Percentiles rank a stretch among this genome's conserved stretches.
Evolutionary conservation across 2,113 vertebrate species (phyloP).

Genomic region (Irena cyanogastra): DNA sequence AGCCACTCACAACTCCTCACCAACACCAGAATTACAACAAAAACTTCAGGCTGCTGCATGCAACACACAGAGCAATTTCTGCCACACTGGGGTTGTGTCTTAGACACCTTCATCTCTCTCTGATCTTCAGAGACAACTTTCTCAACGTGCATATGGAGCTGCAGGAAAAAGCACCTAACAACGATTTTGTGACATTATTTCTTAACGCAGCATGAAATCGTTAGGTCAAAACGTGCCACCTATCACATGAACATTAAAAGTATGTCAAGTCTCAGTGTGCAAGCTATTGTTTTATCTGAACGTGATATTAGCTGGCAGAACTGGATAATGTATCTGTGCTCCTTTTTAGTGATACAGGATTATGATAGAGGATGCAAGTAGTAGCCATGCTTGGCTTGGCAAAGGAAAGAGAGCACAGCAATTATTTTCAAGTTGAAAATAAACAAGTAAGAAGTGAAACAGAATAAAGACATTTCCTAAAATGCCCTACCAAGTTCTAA

Average conservation of each 20-base stretch:
- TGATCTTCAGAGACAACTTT: constrained; percentile 31
- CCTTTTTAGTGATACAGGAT: background rate
- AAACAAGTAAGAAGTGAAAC: background rate
- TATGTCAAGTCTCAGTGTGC: constrained; percentile 61
- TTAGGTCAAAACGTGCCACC: constrained; percentile 65
- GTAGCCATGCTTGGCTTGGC: background rate
- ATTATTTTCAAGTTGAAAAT: background rate
- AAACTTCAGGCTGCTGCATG: background rate
- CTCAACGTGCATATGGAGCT: background rate
- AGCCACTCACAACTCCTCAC: background rate
- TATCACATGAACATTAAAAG: constrained; percentile 66
- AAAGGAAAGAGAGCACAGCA: background rate
- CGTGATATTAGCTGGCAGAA: constrained; percentile 53
- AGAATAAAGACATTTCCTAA: background rate
- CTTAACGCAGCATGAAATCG: constrained; percentile 48
- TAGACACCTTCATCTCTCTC: constrained; percentile 35
- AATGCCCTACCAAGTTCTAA: background rate
- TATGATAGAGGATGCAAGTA: background rate
- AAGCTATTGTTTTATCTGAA: constrained; percentile 64
- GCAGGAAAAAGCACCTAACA: constrained; percentile 47
- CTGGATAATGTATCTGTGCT: constrained; percentile 7
- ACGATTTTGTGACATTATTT: constrained; percentile 45
- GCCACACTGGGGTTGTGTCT: background rate
- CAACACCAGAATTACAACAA: background rate
- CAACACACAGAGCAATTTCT: background rate